Conservation (phyloP, 1,140 invertebrate genomes). For the Zeugodacus cucurbitae region DNA sequence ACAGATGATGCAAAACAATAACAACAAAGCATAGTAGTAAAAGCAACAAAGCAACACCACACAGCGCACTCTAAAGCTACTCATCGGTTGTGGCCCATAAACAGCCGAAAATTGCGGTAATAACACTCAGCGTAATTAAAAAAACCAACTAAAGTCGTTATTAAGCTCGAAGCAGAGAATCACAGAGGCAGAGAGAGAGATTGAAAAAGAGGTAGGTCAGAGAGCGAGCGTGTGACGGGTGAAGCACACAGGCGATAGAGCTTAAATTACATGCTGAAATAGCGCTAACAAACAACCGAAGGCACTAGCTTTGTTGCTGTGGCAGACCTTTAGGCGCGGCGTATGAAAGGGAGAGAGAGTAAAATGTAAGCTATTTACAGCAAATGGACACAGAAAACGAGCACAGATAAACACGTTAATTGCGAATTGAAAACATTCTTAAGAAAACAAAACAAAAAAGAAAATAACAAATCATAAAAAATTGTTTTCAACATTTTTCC, state of each 20-base stretch:
- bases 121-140: conserved; percentile 27
- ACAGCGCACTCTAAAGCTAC: background rate
- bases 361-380: background rate
- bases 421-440: background rate
- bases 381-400: background rate
- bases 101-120: conserved; percentile 8
- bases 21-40: background rate
- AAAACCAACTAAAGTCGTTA: background rate
- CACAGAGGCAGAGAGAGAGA: too few relatives aligned
- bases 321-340: background rate
- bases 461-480: background rate
- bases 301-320: background rate
- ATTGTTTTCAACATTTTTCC: background rate
- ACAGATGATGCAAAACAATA: background rate
- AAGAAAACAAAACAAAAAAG: background rate
- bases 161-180: background rate
- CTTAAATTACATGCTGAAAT: background rate
- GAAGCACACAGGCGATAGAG: background rate
- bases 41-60: background rate
- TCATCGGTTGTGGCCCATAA: background rate
- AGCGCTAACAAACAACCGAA: background rate
- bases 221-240: background rate
- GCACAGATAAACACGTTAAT: background rate
- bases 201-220: too few relatives aligned
- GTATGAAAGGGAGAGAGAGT: background rate